Conservation (phyloP, 2,888 invertebrate species). For the Camponotus fellah region DNA sequence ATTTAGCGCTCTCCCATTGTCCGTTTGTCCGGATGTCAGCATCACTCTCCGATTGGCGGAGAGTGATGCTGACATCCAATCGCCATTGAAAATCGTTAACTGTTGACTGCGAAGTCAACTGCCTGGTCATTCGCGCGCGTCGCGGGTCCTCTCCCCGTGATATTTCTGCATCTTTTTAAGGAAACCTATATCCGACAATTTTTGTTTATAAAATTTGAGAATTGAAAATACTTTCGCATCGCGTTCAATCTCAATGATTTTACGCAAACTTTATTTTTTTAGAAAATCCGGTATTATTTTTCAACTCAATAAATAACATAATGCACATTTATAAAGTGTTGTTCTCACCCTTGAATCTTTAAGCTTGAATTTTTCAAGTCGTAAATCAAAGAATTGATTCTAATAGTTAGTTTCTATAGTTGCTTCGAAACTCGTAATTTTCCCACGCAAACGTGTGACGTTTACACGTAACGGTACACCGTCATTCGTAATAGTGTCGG, state of each 20-base stretch:
- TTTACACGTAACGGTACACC: constrained; percentile 68
- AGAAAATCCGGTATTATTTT: background rate
- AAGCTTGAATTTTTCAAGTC: background rate
- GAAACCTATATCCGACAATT: constrained; percentile 22
- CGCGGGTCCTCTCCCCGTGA: constrained; percentile 31
- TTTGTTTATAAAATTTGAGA: constrained; percentile 23
- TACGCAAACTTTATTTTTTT: background rate
- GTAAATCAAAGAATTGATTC: background rate
- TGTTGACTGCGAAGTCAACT: constrained; percentile 52
- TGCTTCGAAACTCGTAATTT: constrained; percentile 42
- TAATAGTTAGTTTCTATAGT: background rate
- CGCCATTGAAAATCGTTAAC: constrained; percentile 57
- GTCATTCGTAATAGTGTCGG: constrained; percentile 62
- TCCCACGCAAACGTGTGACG: constrained; percentile 64
- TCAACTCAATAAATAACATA: background rate
- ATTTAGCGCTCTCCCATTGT: constrained; percentile 75
- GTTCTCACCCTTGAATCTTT: background rate
- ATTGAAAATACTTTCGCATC: constrained; percentile 24
- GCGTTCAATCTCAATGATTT: background rate
- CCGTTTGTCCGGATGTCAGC: constrained; percentile 72
- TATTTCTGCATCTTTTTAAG: constrained; percentile 32
- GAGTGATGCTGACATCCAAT: constrained; percentile 76
- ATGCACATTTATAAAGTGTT: background rate
- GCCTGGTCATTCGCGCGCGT: constrained; percentile 34
- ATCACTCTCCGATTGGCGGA: constrained; percentile 74